These are phyloP conservation scores for Psilopogon haemacephalus DNA, from an alignment of 2,113 vertebrate species.

Conservation along the genomic window DNA sequence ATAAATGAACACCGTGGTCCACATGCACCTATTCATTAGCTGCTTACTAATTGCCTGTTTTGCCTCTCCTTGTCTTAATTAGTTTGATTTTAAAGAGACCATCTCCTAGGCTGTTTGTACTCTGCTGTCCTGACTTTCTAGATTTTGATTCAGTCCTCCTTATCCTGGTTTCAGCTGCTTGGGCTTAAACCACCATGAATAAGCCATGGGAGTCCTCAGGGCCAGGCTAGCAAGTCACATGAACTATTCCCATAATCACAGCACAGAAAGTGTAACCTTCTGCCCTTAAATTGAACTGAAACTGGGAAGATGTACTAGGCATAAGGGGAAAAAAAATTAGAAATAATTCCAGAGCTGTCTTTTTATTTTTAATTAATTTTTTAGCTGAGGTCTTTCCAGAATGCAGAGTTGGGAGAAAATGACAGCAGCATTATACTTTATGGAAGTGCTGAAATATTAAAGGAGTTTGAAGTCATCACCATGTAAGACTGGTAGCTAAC, in stretches of 20 bases:
- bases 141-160: neutral
- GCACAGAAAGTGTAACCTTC: neutral
- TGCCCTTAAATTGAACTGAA: constrained; percentile 23
- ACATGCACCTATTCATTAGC: neutral
- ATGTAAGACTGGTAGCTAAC: neutral
- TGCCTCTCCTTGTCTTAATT: neutral
- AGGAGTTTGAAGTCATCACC: neutral
- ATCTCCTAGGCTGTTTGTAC: neutral
- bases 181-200: neutral
- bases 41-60: neutral
- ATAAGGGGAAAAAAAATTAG: neutral
- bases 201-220: neutral
- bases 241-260: neutral
- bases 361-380: neutral
- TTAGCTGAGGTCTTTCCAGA: neutral
- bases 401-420: neutral
- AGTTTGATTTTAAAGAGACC: neutral
- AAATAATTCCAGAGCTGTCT: neutral
- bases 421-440: neutral
- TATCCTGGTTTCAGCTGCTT: neutral
- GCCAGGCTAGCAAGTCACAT: neutral
- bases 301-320: neutral
- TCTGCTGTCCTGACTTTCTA: neutral
- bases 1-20: neutral
- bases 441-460: neutral